These are phyloP conservation scores for Sciurus carolinensis DNA, from an alignment of 2,797 vertebrate species.

Conservation along the genomic window DNA sequence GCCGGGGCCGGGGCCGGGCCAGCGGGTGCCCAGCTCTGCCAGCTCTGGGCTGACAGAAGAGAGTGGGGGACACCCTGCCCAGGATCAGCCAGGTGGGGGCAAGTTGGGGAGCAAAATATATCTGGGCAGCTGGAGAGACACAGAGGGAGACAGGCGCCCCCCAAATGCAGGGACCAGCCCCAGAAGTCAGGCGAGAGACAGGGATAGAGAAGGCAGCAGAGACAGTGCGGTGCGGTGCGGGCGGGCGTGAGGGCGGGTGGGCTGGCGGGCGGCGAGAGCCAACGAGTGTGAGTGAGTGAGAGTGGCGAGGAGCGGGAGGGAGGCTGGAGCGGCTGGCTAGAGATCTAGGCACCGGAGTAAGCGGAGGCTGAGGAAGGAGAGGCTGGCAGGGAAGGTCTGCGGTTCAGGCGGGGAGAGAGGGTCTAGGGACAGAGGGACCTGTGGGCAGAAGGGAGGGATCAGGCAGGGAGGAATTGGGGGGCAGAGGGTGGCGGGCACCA, in stretches of 20 bases:
- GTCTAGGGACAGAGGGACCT: not conserved
- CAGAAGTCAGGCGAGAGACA: not conserved
- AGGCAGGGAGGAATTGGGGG: not conserved
- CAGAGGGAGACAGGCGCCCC: not conserved
- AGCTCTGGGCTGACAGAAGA: not conserved
- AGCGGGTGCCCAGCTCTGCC: slow-evolving; percentile 1
- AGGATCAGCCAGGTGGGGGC: not conserved
- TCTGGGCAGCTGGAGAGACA: not conserved
- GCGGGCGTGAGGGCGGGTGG: not conserved
- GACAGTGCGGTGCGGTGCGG: not conserved
- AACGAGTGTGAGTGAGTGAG: not conserved
- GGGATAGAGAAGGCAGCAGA: not conserved
- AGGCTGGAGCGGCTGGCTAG: not conserved
- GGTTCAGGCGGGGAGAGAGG: not conserved
- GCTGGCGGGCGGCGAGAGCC: not conserved
- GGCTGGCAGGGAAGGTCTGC: not conserved
- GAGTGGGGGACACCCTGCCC: not conserved
- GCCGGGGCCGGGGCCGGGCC: too few species aligned
- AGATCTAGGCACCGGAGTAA: not conserved
- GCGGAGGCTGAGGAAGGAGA: not conserved
- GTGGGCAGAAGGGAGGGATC: not conserved
- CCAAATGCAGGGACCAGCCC: not conserved
- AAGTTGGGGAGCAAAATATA: not conserved
- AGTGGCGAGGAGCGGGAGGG: not conserved
- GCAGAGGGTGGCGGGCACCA: not conserved